Conservation (phyloP, 2,797 vertebrate species). For the Chelidonichthys spinosus region DNA sequence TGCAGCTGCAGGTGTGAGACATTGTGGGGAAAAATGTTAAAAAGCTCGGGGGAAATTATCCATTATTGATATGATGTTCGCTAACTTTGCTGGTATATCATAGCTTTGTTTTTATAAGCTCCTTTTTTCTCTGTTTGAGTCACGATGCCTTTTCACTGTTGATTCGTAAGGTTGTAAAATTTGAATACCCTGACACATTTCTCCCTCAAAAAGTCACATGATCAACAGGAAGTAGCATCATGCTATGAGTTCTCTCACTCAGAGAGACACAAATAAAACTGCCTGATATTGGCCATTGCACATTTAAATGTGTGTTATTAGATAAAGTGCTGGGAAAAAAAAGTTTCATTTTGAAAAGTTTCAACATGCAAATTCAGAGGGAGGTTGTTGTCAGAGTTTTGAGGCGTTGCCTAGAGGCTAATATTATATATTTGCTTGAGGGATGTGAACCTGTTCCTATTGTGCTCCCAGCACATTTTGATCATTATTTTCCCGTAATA, state of each 20-base stretch:
- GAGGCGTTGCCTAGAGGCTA: not conserved
- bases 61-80: too few species aligned
- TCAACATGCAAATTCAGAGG: not conserved
- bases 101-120: too few species aligned
- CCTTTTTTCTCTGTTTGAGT: not conserved
- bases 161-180: not conserved
- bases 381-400: conserved; percentile 2
- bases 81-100: not conserved
- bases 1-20: too few species aligned
- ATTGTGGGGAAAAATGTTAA: too few species aligned
- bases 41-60: too few species aligned
- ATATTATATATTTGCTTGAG: not conserved
- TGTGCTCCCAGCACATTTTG: not conserved
- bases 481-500: not conserved
- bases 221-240: not conserved
- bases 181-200: not conserved
- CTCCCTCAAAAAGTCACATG: not conserved
- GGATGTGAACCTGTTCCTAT: not conserved
- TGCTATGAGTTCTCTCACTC: too few species aligned
- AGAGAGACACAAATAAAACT: not conserved
- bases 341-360: not conserved
- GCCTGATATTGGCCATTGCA: not conserved
- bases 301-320: not conserved
- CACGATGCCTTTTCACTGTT: not conserved
- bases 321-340: not conserved